These are phyloP conservation scores for Trinectes maculatus DNA, from an alignment of 2,113 vertebrate species.

Conservation along the genomic window DNA sequence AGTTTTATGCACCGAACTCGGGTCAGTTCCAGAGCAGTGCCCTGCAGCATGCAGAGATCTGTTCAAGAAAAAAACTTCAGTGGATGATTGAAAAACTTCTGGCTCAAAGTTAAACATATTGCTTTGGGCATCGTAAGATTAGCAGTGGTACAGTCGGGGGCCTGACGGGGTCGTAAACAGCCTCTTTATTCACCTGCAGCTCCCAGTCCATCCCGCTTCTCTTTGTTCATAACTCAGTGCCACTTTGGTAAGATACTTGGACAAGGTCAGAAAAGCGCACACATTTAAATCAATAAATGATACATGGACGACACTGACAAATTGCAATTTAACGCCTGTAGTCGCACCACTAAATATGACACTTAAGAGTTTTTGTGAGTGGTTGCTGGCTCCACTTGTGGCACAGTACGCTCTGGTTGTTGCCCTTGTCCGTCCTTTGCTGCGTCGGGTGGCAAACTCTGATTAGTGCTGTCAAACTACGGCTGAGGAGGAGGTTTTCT, in stretches of 20 bases:
- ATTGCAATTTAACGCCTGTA: slow-evolving; percentile 24
- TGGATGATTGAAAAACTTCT: slow-evolving; percentile 6
- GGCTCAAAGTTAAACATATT: neutral
- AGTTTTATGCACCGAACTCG: neutral
- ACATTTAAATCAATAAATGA: slow-evolving; percentile 20
- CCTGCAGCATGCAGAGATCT: slow-evolving; percentile 9
- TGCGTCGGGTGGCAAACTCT: slow-evolving; percentile 59
- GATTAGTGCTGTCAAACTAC: slow-evolving; percentile 46
- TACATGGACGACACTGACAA: slow-evolving; percentile 19
- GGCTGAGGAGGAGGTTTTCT: slow-evolving; percentile 36
- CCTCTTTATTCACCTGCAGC: slow-evolving; percentile 3
- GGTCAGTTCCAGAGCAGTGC: neutral
- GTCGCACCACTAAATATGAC: slow-evolving; percentile 5
- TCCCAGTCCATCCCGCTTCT: neutral
- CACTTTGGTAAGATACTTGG: slow-evolving; percentile 12
- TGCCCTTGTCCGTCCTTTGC: slow-evolving; percentile 70
- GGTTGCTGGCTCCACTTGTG: slow-evolving; percentile 28
- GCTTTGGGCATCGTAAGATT: slow-evolving; percentile 4
- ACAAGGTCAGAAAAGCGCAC: slow-evolving; percentile 4
- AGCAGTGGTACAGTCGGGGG: neutral
- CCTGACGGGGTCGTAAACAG: slow-evolving; percentile 1
- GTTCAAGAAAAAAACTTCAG: slow-evolving; percentile 14
- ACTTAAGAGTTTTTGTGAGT: slow-evolving; percentile 28
- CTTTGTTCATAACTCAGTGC: slow-evolving; percentile 3
- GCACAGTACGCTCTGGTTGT: slow-evolving; percentile 8